phyloP scores from a whole-genome alignment of 2,888 invertebrate genomes.

The Griposia aprilina region DNA sequence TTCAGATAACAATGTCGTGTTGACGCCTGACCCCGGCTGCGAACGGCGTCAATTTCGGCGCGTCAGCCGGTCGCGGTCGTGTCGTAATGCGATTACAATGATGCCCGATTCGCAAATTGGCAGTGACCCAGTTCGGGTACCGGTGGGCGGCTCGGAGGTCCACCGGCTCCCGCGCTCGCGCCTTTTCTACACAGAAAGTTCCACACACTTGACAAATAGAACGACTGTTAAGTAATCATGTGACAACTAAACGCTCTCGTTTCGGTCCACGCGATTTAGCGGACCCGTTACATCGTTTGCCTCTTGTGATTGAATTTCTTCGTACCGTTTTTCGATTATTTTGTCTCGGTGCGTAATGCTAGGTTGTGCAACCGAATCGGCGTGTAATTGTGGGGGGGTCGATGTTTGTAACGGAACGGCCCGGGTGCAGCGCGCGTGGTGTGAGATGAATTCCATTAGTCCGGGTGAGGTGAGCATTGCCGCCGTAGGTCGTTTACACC shows the following conservation, averaged over 20 bases:
- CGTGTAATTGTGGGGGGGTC: constrained; percentile 81
- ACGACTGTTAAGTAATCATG: constrained; percentile 67
- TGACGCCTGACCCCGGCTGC: constrained; percentile 72
- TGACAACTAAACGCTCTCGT: constrained; percentile 70
- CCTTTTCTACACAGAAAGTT: constrained; percentile 71
- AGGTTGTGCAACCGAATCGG: constrained; percentile 80
- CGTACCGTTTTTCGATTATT: constrained; percentile 76
- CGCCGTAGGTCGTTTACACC: constrained; percentile 78
- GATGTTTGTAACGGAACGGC: constrained; percentile 85
- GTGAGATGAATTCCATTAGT: constrained; percentile 87
- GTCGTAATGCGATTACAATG: constrained; percentile 81
- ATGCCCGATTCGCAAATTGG: constrained; percentile 79
- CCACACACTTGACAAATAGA: constrained; percentile 64
- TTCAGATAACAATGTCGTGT: constrained; percentile 79
- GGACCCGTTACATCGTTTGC: constrained; percentile 69
- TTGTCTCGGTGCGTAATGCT: constrained; percentile 73
- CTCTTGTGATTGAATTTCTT: constrained; percentile 66
- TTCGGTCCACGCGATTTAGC: constrained; percentile 68
- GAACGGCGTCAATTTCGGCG: constrained; percentile 66
- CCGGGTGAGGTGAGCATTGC: constrained; percentile 72
- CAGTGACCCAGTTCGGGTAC: constrained; percentile 81
- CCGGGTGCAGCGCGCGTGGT: constrained; percentile 75
- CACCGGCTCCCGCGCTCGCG: constrained; percentile 71
- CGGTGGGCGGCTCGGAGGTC: constrained; percentile 74
- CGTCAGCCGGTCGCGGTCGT: constrained; percentile 69